Conservation (phyloP, 2,888 invertebrate species). For the Melangyna quadrimaculata region DNA sequence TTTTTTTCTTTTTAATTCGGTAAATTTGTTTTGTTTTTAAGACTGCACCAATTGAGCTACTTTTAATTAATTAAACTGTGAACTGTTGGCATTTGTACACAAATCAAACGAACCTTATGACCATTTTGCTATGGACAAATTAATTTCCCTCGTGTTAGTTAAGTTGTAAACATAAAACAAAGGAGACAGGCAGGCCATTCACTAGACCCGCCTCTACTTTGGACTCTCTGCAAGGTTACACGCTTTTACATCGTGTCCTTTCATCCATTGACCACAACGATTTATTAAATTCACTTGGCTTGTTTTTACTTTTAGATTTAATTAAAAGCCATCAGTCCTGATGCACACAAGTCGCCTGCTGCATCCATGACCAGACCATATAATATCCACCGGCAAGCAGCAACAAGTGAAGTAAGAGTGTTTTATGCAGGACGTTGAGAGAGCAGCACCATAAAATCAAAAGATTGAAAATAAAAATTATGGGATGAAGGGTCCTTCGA, state of each 20-base stretch:
- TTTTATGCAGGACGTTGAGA: constrained; percentile 17
- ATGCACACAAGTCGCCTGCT: neutral
- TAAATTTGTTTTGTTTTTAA: neutral
- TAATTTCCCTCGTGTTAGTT: constrained; percentile 52
- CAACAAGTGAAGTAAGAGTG: constrained; percentile 18
- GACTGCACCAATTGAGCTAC: constrained; percentile 4
- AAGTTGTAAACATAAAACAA: constrained; percentile 56
- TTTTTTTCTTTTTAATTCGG: neutral
- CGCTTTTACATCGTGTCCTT: constrained; percentile 20
- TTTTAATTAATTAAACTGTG: constrained; percentile 26
- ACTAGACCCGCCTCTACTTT: neutral
- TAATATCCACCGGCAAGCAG: neutral
- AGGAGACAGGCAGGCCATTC: neutral
- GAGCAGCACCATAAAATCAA: constrained; percentile 27
- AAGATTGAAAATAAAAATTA: constrained; percentile 34
- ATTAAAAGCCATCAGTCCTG: constrained; percentile 58
- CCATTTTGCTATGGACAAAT: constrained; percentile 27
- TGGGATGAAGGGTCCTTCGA: constrained; percentile 4
- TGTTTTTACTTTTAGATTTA: constrained; percentile 44
- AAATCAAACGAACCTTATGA: neutral
- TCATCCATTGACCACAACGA: constrained; percentile 42
- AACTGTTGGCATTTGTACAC: neutral
- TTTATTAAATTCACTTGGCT: constrained; percentile 49
- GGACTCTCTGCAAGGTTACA: constrained; percentile 5
- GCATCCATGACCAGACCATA: neutral